A percentile compares a stretch with the other conserved stretches of the same genome.
These are phyloP conservation scores for Trichonephila clavipes DNA, from an alignment of 1,140 invertebrate genomes.

Conservation along the genomic window DNA sequence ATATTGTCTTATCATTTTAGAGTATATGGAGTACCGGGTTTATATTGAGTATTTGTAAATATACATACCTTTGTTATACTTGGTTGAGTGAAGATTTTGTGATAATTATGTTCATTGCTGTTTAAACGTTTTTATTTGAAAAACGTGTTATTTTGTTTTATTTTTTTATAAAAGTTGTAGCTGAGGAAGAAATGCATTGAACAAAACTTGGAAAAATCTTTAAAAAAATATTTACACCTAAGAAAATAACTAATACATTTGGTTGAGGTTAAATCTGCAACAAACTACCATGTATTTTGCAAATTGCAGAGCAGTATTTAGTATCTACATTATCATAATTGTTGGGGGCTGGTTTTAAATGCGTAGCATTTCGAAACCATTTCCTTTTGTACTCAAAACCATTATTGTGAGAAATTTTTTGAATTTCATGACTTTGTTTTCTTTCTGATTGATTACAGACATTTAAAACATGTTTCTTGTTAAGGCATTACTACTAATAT, in stretches of 20 bases:
- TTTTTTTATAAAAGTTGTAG: background rate
- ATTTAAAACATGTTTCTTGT: background rate
- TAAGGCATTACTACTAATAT: background rate
- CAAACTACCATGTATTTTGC: background rate
- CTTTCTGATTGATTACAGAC: background rate
- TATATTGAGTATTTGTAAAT: conserved; percentile 73
- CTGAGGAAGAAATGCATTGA: background rate
- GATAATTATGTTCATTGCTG: conserved; percentile 66
- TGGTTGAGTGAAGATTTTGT: conserved; percentile 44
- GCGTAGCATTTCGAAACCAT: background rate
- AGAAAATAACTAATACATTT: background rate
- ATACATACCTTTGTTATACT: conserved; percentile 67
- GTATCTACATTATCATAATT: background rate
- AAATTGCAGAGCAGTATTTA: background rate
- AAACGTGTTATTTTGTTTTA: conserved; percentile 1
- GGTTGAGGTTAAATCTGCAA: background rate
- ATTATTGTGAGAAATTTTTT: background rate
- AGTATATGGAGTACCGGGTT: conserved; percentile 38
- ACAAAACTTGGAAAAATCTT: background rate
- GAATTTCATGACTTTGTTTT: background rate
- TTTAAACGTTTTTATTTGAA: conserved; percentile 40
- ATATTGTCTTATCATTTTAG: conserved; percentile 46
- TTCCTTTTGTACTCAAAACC: background rate
- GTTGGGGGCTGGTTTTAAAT: conserved; percentile 15
- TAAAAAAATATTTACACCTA: background rate